Conservation (phyloP, 2,888 invertebrate genomes). For the Nemurella pictetii region DNA sequence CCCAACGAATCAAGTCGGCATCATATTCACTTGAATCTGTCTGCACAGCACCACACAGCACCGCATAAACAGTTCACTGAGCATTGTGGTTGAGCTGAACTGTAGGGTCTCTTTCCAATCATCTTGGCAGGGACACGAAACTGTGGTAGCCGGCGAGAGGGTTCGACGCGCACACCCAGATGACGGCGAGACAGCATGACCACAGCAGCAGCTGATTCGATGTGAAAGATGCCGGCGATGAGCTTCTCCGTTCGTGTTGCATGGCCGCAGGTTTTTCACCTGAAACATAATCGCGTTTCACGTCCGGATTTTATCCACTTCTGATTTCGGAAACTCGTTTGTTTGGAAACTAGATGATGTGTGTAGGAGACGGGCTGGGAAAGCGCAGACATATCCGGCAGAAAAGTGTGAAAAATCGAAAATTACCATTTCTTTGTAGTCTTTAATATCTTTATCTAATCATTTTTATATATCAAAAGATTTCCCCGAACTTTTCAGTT, state of each 20-base stretch:
- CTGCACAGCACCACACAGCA: background rate
- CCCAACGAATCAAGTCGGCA: background rate
- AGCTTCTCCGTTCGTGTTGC: slow-evolving; percentile 62
- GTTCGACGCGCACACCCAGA: background rate
- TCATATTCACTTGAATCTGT: background rate
- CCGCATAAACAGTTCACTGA: slow-evolving; percentile 1
- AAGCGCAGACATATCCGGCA: background rate
- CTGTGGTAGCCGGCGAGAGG: background rate
- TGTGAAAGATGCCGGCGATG: slow-evolving; percentile 1
- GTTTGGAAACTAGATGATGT: background rate
- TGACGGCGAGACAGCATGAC: background rate
- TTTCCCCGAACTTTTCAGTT: background rate
- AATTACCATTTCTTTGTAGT: background rate
- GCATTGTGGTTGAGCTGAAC: background rate
- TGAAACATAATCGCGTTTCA: slow-evolving; percentile 48
- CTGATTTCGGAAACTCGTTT: background rate
- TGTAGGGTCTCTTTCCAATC: background rate
- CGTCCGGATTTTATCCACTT: background rate
- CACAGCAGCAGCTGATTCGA: slow-evolving; percentile 12
- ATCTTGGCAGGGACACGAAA: slow-evolving; percentile 8
- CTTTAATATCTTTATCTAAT: background rate
- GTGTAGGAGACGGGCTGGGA: too few species aligned
- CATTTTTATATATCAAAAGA: background rate
- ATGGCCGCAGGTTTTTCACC: slow-evolving; percentile 83
- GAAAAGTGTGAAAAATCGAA: background rate